Evolutionary conservation across 2,113 vertebrate species (phyloP).

Genomic region (Lophochroa leadbeateri): DNA sequence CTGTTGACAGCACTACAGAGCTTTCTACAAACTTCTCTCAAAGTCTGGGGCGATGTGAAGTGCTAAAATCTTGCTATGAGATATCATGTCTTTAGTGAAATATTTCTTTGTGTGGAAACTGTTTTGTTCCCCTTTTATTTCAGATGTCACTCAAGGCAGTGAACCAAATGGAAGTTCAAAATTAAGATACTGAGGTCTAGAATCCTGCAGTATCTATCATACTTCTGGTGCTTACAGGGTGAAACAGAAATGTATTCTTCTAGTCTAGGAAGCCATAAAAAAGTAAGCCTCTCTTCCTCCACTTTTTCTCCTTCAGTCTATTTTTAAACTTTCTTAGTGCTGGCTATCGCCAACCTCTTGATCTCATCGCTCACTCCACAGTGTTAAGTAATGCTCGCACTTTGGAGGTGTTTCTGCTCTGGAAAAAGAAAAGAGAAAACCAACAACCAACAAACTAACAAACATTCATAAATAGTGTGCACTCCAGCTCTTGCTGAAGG

Average conservation of each 20-base stretch:
- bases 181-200: not conserved
- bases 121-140: slow-evolving; percentile 11
- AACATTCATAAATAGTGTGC: not conserved
- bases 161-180: not conserved
- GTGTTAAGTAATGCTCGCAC: not conserved
- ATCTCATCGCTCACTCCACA: not conserved
- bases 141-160: not conserved
- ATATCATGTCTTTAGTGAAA: not conserved
- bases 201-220: not conserved
- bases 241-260: not conserved
- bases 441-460: not conserved
- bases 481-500: not conserved
- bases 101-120: not conserved
- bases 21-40: not conserved
- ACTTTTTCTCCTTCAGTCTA: not conserved
- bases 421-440: not conserved
- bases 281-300: not conserved
- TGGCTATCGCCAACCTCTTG: slow-evolving; percentile 10
- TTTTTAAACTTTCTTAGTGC: slow-evolving; percentile 33
- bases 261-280: not conserved
- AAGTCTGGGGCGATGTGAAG: not conserved
- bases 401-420: slow-evolving; percentile 4
- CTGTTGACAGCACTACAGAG: not conserved
- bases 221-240: not conserved
- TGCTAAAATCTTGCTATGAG: not conserved